Conservation (phyloP, 2,113 vertebrate species). For the Limanda limanda region DNA sequence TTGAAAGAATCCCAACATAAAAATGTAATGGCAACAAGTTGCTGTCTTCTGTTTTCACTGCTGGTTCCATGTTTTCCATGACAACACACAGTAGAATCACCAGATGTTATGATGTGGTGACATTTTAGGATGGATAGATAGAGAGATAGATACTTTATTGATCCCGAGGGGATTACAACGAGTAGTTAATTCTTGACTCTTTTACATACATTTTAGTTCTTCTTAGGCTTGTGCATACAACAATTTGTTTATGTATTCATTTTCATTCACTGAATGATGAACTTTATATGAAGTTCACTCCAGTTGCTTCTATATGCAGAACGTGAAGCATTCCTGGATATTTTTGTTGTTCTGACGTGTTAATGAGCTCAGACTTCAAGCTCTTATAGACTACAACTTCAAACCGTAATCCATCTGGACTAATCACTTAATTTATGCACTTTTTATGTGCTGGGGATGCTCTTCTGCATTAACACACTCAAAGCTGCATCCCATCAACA, state of each 20-base stretch:
- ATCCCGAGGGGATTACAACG: not conserved
- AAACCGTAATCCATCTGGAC: slow-evolving; percentile 4
- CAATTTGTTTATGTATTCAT: not conserved
- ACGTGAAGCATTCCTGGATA: slow-evolving; percentile 2
- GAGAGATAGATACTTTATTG: not conserved
- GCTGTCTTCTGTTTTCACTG: too few relatives aligned
- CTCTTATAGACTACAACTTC: not conserved
- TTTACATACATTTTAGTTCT: not conserved
- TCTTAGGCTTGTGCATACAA: not conserved
- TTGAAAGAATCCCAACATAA: too few relatives aligned
- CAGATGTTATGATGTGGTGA: not conserved
- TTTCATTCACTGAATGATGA: not conserved
- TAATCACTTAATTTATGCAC: not conserved
- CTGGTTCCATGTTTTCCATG: too few relatives aligned
- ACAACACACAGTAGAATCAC: too few relatives aligned
- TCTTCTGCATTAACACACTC: not conserved
- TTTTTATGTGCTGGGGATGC: not conserved
- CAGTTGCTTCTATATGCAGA: slow-evolving; percentile 4
- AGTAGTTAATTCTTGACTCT: not conserved
- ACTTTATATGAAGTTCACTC: not conserved
- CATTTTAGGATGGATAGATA: not conserved
- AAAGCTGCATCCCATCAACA: not conserved
- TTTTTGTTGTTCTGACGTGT: not conserved
- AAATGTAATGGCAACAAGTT: too few relatives aligned
- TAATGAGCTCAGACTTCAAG: slow-evolving; percentile 4